phyloP scores from a whole-genome alignment of 2,113 vertebrate species.

The Psephotus haematonotus region DNA sequence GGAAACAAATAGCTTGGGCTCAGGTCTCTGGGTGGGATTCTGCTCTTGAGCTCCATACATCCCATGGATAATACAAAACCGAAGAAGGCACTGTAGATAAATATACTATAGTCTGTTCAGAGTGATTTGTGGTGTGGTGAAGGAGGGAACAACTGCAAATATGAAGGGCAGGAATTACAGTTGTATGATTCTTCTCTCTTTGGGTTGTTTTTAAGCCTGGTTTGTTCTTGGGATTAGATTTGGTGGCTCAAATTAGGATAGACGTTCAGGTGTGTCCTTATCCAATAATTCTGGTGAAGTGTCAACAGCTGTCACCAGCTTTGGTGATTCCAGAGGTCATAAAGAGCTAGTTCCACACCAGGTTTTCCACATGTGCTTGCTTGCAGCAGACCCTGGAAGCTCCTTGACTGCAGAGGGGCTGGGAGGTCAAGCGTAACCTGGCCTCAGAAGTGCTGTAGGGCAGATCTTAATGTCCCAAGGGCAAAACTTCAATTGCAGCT shows the following conservation, averaged over 20 bases:
- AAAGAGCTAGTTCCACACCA: background rate
- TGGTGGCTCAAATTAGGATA: background rate
- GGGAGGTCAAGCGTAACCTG: background rate
- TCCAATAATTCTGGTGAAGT: background rate
- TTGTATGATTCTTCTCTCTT: background rate
- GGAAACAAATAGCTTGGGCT: background rate
- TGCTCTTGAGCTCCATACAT: background rate
- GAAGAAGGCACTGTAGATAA: background rate
- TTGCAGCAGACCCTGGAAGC: background rate
- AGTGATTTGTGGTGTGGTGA: background rate
- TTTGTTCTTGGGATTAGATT: background rate
- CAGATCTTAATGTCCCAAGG: background rate
- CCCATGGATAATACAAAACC: background rate
- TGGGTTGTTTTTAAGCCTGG: background rate
- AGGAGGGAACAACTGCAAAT: background rate
- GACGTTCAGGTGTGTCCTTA: background rate
- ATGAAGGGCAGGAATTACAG: background rate
- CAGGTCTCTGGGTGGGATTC: background rate
- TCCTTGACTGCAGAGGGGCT: background rate
- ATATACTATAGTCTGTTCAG: background rate
- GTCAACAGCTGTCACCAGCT: background rate
- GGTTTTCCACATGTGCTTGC: background rate
- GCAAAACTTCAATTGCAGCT: background rate
- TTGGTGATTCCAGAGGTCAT: background rate
- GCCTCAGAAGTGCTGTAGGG: background rate